Percentiles rank a stretch among this genome's conserved stretches.
These are phyloP conservation scores for Squalus acanthias DNA, from an alignment of 2,797 vertebrate species.

Conservation along the genomic window DNA sequence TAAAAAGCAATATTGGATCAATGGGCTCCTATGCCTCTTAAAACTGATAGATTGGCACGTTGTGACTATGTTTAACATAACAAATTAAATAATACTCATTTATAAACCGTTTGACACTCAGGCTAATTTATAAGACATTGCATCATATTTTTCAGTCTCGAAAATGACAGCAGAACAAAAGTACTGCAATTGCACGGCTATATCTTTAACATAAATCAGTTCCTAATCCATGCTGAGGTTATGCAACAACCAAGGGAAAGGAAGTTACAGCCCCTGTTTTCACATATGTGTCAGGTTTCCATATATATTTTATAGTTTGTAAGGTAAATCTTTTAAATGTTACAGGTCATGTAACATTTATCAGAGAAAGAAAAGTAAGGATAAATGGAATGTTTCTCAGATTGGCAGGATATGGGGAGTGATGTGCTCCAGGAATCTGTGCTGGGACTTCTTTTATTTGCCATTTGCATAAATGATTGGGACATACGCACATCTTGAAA, in stretches of 20 bases:
- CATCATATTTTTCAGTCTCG: no score
- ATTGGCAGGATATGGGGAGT: neutral
- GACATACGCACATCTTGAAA: neutral
- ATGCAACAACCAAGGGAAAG: neutral
- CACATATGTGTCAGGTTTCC: neutral
- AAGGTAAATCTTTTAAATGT: neutral
- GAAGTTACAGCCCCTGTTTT: neutral
- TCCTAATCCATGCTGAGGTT: neutral
- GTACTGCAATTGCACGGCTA: no score
- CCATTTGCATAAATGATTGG: neutral
- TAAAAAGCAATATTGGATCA: no score
- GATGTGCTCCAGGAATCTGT: neutral
- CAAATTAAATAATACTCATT: no score
- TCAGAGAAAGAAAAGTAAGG: neutral
- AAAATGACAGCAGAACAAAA: no score
- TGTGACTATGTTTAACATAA: no score
- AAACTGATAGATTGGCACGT: no score
- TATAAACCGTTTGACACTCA: no score
- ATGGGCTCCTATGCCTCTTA: no score
- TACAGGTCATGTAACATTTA: neutral
- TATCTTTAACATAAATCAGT: neutral
- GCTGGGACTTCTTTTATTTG: neutral
- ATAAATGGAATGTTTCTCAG: neutral
- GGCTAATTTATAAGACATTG: no score
- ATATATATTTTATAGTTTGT: neutral